Conservation (phyloP, 2,113 vertebrate species). For the Corythornis cristatus region DNA sequence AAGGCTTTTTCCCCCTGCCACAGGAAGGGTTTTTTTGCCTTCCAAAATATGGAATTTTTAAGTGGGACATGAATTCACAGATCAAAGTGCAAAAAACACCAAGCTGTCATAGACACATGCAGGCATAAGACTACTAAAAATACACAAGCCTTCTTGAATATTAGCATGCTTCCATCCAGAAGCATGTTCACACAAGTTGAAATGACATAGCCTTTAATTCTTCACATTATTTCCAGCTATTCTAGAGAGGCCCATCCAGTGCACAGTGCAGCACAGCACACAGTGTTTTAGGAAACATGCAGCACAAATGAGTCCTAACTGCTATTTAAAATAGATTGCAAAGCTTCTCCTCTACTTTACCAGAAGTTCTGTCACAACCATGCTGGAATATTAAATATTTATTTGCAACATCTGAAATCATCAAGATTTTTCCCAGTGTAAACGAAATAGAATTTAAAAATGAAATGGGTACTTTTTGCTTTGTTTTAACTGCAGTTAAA, state of each 20-base stretch:
- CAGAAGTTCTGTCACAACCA: not conserved
- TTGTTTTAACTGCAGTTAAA: constrained; percentile 54
- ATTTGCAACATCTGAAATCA: constrained; percentile 8
- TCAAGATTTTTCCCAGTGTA: constrained; percentile 31
- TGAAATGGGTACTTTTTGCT: not conserved
- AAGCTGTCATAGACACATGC: constrained; percentile 53
- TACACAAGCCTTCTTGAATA: not conserved
- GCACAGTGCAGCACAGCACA: not conserved
- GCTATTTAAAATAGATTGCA: not conserved
- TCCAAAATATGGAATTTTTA: constrained; percentile 35
- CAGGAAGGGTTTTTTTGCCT: not conserved
- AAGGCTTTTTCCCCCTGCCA: not conserved
- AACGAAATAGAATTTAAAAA: constrained; percentile 40
- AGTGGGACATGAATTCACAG: constrained; percentile 45
- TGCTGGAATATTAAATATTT: not conserved
- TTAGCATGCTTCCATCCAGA: constrained; percentile 24
- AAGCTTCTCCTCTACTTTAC: not conserved
- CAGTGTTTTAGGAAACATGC: not conserved
- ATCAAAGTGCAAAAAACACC: constrained; percentile 66
- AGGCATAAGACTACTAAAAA: constrained; percentile 46
- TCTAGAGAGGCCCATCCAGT: not conserved
- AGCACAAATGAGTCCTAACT: not conserved
- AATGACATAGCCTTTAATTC: not conserved
- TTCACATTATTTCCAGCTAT: not conserved
- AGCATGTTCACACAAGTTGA: constrained; percentile 23